Base-by-base conservation (phyloP, 2,888 invertebrate species). In the Chrysodeixis includens region DNA sequence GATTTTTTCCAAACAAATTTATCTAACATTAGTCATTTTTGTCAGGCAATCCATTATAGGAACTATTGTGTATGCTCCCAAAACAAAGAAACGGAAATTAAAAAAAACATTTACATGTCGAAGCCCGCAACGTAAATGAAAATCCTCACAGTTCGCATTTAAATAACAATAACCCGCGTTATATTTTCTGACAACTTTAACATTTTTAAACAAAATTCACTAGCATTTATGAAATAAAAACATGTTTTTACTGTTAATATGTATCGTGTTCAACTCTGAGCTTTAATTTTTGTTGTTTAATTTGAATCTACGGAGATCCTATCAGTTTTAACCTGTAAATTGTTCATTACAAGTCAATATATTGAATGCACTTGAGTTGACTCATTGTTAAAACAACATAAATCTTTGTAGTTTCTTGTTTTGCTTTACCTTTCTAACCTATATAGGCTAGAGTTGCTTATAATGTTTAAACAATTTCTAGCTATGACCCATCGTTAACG, bases 401-500 rank as follows among this genome's bases (percentile, higher is more conserved):
- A n/a, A n/a, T n/a, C n/a, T n/a, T n/a, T n/a, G n/a, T n/a, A n/a
- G n/a, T n/a, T n/a, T n/a, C n/a, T n/a, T n/a, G n/a, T n/a, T n/a
- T n/a, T n/a, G n/a, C n/a, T n/a, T n/a, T n/a, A n/a, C n/a, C n/a
- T n/a, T n/a, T n/a, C n/a, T n/a, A 32, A 32, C 10, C 1, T 32
- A 32, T 10, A 10, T 32, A n/a, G 9, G 3, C 10, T 16, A 44
- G 7, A 40, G 14, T 40, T 40, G 18, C 10, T 44, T 20, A 26
- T 32, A 53, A 22, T 30, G 10, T 10, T 10, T 32, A 2, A 46
- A 10, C 0, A 14, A 35, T 53, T 78, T 81, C 0, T 71, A 97
- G 97, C 77, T 96, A 96, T 80, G 97, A 97, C 83, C 97, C 97
- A 0, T 96, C 96, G 0, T 88, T 97, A 74, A 97, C 96, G 0